Evolutionary conservation across 2,113 vertebrate genomes (phyloP).

Genomic region (Phalacrocorax pelagicus): DNA sequence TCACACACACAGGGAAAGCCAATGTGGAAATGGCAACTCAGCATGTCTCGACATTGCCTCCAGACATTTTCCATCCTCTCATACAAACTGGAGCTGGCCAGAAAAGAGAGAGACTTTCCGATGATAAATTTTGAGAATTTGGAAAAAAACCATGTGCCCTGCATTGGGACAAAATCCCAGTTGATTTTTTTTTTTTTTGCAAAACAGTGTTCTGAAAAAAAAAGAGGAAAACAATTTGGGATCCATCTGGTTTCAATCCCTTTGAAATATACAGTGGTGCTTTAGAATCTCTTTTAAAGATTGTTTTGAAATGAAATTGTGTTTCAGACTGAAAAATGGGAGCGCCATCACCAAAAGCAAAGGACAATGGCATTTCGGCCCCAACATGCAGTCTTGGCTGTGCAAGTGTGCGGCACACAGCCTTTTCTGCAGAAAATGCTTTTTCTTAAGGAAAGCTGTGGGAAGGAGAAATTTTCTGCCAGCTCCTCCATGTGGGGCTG

Average conservation of each 20-base stretch:
- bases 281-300: constrained; percentile 33
- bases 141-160: not conserved
- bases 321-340: not conserved
- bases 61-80: constrained; percentile 66
- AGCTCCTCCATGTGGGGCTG: not conserved
- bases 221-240: constrained; percentile 40
- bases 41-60: constrained; percentile 54
- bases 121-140: constrained; percentile 58
- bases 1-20: constrained; percentile 24
- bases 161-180: constrained; percentile 23
- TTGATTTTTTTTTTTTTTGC: not conserved
- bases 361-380: not conserved
- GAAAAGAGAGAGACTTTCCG: constrained; percentile 57
- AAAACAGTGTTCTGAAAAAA: not conserved
- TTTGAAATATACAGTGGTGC: constrained; percentile 49
- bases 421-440: not conserved
- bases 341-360: not conserved
- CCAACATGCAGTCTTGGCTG: fast-evolving
- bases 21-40: constrained; percentile 61
- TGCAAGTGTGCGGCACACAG: fast-evolving
- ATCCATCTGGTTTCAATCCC: constrained; percentile 64
- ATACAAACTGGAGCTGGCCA: constrained; percentile 39
- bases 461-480: not conserved
- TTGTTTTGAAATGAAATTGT: constrained; percentile 16
- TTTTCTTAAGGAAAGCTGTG: not conserved